These are phyloP conservation scores for Chrysolina americana DNA, from an alignment of 2,888 invertebrate genomes.

Conservation along the genomic window DNA sequence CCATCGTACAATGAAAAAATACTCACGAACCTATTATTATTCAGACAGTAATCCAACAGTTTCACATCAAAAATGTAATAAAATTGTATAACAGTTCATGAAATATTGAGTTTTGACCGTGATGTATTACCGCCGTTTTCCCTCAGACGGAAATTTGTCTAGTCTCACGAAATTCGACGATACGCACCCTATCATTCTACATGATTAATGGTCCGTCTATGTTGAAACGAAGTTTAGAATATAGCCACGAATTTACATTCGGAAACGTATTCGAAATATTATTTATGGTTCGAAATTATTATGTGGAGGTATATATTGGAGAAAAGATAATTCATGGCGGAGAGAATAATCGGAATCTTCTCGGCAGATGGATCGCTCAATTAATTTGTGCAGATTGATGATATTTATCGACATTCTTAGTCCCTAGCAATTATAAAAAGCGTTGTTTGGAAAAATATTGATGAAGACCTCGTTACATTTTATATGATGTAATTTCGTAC, in stretches of 20 bases:
- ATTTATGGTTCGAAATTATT: constrained; percentile 18
- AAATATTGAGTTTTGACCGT: constrained; percentile 28
- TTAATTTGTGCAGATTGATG: neutral
- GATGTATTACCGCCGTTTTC: constrained; percentile 25
- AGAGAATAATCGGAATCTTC: neutral
- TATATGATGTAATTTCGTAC: too few species aligned
- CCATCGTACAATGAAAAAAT: too few species aligned
- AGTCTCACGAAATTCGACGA: constrained; percentile 33
- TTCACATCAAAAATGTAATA: neutral
- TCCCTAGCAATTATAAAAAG: neutral
- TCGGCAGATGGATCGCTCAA: neutral
- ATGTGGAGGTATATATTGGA: constrained; percentile 14
- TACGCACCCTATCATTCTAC: constrained; percentile 34
- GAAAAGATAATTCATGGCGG: neutral
- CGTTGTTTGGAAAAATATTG: too few species aligned
- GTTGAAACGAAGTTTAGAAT: constrained; percentile 26
- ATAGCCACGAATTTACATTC: constrained; percentile 7
- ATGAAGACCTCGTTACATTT: too few species aligned
- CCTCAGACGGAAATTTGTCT: constrained; percentile 34
- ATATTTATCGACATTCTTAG: neutral
- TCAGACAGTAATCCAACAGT: neutral
- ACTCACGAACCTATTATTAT: neutral
- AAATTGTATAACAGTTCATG: neutral
- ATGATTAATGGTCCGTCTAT: constrained; percentile 26
- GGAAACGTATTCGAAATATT: constrained; percentile 5